Evolutionary conservation across 2,888 invertebrate species (phyloP).

Genomic region (Dastarcus helophoroides): DNA sequence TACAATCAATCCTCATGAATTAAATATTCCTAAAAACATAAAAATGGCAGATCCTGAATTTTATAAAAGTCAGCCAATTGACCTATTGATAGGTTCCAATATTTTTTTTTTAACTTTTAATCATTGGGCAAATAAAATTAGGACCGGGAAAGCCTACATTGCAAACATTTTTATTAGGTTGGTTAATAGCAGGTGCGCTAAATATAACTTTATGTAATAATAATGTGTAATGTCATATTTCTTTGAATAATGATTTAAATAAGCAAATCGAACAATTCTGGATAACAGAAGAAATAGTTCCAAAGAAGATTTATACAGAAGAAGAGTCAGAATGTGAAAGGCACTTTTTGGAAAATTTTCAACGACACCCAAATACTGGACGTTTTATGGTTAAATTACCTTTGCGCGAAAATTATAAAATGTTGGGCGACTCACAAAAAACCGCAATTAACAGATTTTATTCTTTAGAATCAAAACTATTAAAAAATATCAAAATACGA

Average conservation of each 20-base stretch:
- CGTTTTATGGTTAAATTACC: slow-evolving; percentile 3
- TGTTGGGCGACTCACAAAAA: not conserved
- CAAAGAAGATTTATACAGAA: not conserved
- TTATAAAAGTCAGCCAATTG: too few relatives aligned
- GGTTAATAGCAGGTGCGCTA: slow-evolving; percentile 1
- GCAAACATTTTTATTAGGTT: slow-evolving; percentile 2
- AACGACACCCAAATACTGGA: slow-evolving; percentile 1
- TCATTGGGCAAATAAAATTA: not conserved
- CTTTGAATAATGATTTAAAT: not conserved
- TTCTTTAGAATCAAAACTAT: not conserved
- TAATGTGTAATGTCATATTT: not conserved
- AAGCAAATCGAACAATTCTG: slow-evolving; percentile 3
- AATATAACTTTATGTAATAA: not conserved
- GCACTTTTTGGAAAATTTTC: not conserved
- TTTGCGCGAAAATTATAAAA: too few relatives aligned
- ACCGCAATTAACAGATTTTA: not conserved
- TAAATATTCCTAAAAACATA: too few relatives aligned
- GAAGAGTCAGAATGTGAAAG: slow-evolving; percentile 1
- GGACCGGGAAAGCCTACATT: too few relatives aligned
- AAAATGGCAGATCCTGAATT: too few relatives aligned
- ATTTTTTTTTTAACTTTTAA: slow-evolving; percentile 1
- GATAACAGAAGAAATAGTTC: not conserved
- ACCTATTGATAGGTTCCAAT: slow-evolving; percentile 1
- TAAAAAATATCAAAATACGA: not conserved
- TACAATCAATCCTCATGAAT: too few relatives aligned